A percentile compares a stretch with the other conserved stretches of the same genome.
These are phyloP conservation scores for Xylota segnis DNA, from an alignment of 2,888 invertebrate genomes.

Conservation along the genomic window DNA sequence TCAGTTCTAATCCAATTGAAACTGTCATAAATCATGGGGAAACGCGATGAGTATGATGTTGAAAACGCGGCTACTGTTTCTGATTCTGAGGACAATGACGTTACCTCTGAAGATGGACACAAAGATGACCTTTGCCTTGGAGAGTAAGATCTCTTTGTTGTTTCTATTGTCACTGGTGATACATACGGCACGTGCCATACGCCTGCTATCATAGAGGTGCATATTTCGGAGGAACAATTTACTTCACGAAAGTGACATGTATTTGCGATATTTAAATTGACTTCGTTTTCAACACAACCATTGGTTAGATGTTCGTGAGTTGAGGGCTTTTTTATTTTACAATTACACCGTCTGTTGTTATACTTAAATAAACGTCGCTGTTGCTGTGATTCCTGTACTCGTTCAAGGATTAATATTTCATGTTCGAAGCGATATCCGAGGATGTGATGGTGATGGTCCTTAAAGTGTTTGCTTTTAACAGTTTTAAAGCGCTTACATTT, in stretches of 20 bases:
- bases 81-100: slow-evolving; percentile 1
- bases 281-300: slow-evolving; percentile 5
- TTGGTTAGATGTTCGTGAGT: background rate
- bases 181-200: slow-evolving; percentile 31
- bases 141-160: slow-evolving; percentile 4
- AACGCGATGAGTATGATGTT: slow-evolving; percentile 8
- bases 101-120: background rate
- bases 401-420: slow-evolving; percentile 49
- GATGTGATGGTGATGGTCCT: slow-evolving; percentile 34
- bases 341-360: slow-evolving; percentile 56
- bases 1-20: slow-evolving; percentile 26
- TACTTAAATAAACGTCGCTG: slow-evolving; percentile 39
- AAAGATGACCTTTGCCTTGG: background rate
- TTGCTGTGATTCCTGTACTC: slow-evolving; percentile 20
- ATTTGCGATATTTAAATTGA: slow-evolving; percentile 8
- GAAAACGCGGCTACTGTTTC: slow-evolving; percentile 3
- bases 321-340: slow-evolving; percentile 41
- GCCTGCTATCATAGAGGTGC: slow-evolving; percentile 29
- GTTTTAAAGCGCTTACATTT: slow-evolving; percentile 53
- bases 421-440: slow-evolving; percentile 42
- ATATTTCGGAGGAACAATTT: slow-evolving; percentile 40
- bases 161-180: background rate
- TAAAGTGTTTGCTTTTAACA: slow-evolving; percentile 20
- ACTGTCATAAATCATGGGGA: slow-evolving; percentile 9
- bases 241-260: slow-evolving; percentile 34